Evolutionary conservation across 2,797 vertebrate species (phyloP), one percentile per base, ranked within the genome.

Genomic region (Fistularia tabacaria): DNA sequence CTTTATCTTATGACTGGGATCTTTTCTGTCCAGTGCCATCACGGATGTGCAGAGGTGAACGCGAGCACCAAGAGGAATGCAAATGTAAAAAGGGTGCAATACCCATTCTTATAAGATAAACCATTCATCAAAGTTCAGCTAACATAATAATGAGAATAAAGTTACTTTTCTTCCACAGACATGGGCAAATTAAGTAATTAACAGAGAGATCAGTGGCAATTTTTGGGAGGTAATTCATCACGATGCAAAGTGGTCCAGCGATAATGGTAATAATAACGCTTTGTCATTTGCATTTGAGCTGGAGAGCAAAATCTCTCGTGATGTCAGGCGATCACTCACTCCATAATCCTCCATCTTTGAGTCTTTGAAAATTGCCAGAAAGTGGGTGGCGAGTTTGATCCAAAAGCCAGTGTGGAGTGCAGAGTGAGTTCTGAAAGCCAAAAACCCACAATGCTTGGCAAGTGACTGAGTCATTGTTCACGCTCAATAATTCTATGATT

Each of bases 291-390:
- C 49, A 66, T 79, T 75, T 69, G 1, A 15, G 42, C 51, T 67
- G 41, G 41, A 64, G 52, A 69, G 9, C 51, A 38, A 68, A 77
- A 59, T 15, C 44, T 44, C 42, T 69, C 52, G 37, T 62, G 43
- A 49, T 71, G 68, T 69, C 72, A 71, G 74, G 66, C 12, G 10
- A 59, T 74, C 65, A 41, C 46, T 74, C 73, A 52, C 38, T 56
- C 53, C 70, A 66, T 66, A 66, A 65, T 68, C 69, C 62, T 64
- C 71, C 68, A 53, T 75, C 48, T 66, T 46, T 66, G 54, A 61
- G 55, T 42, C 13, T 67, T 51, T 65, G 52, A 63, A 80, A 73
- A 81, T 85, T 25, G 78, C 73, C 73, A 82, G 48, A 57, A 44
- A 8, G 68, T 84, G 64, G 71, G 76, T 3, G 46, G 46, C 14